Evolutionary conservation across 2,113 vertebrate species (phyloP), one percentile per base, ranked within the genome.

Genomic region (Piaya cayana): DNA sequence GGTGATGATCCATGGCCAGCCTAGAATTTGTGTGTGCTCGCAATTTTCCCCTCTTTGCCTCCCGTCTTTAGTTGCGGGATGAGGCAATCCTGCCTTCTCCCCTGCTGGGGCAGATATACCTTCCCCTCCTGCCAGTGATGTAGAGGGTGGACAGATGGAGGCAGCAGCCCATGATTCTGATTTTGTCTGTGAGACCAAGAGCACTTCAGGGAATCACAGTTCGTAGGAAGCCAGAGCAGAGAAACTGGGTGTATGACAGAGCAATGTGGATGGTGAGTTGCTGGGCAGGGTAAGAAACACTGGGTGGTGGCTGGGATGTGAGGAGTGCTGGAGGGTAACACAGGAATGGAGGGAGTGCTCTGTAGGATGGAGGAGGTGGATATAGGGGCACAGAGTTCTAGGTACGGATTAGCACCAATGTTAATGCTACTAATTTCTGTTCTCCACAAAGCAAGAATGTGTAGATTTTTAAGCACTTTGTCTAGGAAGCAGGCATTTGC

Each of bases 351-450:
- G 36, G 68, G 68, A 56, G 32, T 1, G 1, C 60, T 42, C 34
- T 23, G 1, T 0, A n/a, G n/a, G n/a, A n/a, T n/a, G 8, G 5
- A 6, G 8, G 22, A 21, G 37, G 26, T 6, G 71, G 10, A 9
- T 0, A 7, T 53, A 43, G 39, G 13, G 26, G 11, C 65, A 29
- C 3, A 2, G 36, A 6, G 20, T 63, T 56, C 20, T 4, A 30
- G 20, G 12, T 8, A 25, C 4, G 37, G n/a, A 5, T 30, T 27
- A 56, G 59, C 1, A 1, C 65, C 0, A 1, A 12, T 5, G 30
- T 12, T 12, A 36, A 21, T 15, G 4, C n/a, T 63, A 29, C 30
- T 25, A 30, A 30, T 27, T 50, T 30, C 58, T 56, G 8, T 29
- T 62, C 69, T 45, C 32, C 2, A 1, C 42, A 63, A 34, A 63